Evolutionary conservation across 2,113 vertebrate genomes (phyloP), one percentile per base, ranked within the genome.

Genomic region (Corydoras sp.): DNA sequence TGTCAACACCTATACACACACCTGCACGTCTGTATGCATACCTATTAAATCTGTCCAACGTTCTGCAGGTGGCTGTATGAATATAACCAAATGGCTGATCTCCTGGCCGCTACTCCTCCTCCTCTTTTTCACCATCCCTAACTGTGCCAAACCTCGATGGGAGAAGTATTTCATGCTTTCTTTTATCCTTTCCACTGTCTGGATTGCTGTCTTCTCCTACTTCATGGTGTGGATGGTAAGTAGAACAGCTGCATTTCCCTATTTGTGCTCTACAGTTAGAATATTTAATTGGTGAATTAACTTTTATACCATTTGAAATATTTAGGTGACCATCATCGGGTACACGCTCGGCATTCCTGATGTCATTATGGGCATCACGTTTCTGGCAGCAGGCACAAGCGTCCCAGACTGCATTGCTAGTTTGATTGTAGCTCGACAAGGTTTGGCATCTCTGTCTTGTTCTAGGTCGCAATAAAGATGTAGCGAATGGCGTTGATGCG

Each of bases 191-290:
- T 95, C 97, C 63, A 99, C 97, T 0, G 48, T 99, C 69, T 99
- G 97, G 97, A 99, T 99, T 8, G 97, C 97, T 0, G 68, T 98
- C 83, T 99, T 98, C 84, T 99, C 97, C 78, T 99, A 99, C 82
- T 73, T 99, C n/a, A 99, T 99, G 97, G 97, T 99, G 82, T 99
- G 97, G 97, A 93, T 99, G 96, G 97, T 99, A 85, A 88, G 95
- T 77, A 7, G 18, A 53, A 6, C 9, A 53, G 65, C 14, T 61
- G 4, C 64, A 18, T 6, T 18, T 65, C 29, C 43, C 13, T 54
- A 3, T 55, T 35, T 35, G 6, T 24, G 2, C 15, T 51, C 8
- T 62, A 1, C 35, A 14, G 54, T 18, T 32, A 50, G 24, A 3
- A 18, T 9, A 10, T 13, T n/a, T 50, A 3, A 48, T 62, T 48